These are phyloP conservation scores for Amiota mariae DNA, from an alignment of 2,888 invertebrate genomes.

Conservation along the genomic window DNA sequence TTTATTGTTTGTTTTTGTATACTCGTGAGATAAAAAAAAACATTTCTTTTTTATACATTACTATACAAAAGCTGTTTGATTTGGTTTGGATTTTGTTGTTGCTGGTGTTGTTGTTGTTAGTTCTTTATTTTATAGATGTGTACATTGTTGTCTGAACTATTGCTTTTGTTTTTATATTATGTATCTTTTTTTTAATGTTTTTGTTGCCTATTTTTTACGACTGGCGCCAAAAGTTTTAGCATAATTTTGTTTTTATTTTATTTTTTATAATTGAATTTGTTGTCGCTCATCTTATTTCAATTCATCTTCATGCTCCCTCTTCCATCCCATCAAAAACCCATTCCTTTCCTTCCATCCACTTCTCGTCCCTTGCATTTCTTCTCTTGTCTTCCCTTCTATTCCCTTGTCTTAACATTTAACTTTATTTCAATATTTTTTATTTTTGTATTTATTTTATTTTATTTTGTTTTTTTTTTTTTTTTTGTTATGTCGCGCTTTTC, in stretches of 20 bases:
- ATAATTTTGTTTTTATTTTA: conserved; percentile 49
- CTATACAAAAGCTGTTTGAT: neutral
- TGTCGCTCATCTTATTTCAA: neutral
- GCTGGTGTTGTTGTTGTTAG: neutral
- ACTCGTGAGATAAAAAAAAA: too few species aligned
- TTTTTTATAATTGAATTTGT: neutral
- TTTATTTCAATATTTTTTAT: neutral
- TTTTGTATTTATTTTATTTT: too few species aligned
- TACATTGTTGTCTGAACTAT: conserved; percentile 28
- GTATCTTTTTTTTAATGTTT: conserved; percentile 33
- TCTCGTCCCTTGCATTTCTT: neutral
- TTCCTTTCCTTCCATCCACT: neutral
- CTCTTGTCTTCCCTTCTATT: neutral
- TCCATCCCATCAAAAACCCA: neutral
- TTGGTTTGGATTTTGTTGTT: conserved; percentile 2
- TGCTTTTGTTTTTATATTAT: conserved; percentile 43
- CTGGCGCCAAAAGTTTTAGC: conserved; percentile 65
- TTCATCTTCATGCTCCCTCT: too few species aligned
- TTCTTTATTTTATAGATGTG: neutral
- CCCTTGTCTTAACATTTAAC: neutral
- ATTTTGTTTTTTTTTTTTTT: neutral
- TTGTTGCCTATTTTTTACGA: conserved; percentile 32
- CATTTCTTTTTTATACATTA: too few species aligned
- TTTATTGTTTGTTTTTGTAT: neutral
- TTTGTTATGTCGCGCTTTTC: conserved; percentile 24